A percentile compares a stretch with the other conserved stretches of the same genome.
These are phyloP conservation scores for Anhinga anhinga DNA, from an alignment of 2,113 vertebrate species.

Conservation along the genomic window DNA sequence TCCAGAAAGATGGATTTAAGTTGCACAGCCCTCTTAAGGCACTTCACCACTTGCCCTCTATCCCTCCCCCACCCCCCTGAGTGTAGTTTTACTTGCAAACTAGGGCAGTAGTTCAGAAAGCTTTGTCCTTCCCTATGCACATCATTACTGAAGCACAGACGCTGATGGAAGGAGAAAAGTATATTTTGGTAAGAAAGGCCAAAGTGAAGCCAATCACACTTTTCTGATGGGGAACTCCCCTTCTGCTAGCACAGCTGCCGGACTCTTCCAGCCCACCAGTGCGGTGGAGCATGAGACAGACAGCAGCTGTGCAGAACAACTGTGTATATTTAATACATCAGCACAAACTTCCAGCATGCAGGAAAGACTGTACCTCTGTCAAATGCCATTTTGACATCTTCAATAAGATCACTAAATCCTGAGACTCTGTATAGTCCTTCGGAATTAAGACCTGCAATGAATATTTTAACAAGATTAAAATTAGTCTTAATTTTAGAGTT, in stretches of 20 bases:
- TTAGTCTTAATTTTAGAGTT: background rate
- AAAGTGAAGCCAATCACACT: background rate
- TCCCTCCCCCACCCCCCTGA: background rate
- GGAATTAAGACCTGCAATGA: slow-evolving; percentile 89
- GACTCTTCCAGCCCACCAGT: background rate
- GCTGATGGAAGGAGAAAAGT: background rate
- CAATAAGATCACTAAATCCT: slow-evolving; percentile 97
- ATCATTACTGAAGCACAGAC: background rate
- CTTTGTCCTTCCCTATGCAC: background rate
- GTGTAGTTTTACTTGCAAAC: background rate
- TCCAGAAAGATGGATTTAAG: slow-evolving; percentile 46
- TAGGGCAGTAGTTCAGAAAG: slow-evolving; percentile 45
- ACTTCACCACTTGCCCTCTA: background rate
- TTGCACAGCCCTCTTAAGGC: background rate
- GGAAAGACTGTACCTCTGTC: slow-evolving; percentile 87
- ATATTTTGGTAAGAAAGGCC: background rate
- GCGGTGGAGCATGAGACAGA: background rate
- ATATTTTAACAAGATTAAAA: background rate
- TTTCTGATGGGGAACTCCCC: background rate
- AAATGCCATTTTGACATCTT: slow-evolving; percentile 98
- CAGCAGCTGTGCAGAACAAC: background rate
- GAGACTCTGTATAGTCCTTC: slow-evolving; percentile 98
- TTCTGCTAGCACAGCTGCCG: background rate
- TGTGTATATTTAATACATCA: background rate
- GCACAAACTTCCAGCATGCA: background rate